These are phyloP conservation scores for Tapirus indicus DNA, from an alignment of 2,797 vertebrate genomes.

Conservation along the genomic window DNA sequence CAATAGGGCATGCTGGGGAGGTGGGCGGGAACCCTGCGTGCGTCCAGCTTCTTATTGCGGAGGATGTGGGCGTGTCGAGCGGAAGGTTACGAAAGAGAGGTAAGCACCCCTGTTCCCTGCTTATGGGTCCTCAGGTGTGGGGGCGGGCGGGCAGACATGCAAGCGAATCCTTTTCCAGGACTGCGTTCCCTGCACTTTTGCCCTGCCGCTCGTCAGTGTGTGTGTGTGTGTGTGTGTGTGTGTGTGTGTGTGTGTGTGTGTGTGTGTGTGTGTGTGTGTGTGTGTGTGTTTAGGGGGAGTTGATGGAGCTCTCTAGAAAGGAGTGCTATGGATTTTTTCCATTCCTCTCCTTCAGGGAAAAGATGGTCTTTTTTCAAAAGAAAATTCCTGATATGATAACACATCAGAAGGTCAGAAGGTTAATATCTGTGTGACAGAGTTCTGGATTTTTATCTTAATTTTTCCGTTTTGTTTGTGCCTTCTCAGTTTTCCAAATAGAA, in stretches of 20 bases:
- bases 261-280: too few species aligned
- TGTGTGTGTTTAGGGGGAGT: background rate
- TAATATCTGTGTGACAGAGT: background rate
- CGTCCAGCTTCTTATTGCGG: background rate
- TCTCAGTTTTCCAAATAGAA: background rate
- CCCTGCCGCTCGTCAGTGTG: background rate
- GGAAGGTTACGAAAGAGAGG: background rate
- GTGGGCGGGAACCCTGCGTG: background rate
- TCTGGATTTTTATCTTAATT: background rate
- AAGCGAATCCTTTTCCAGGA: background rate
- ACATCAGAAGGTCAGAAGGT: background rate
- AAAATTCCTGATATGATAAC: background rate
- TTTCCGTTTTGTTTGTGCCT: background rate
- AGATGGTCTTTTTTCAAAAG: background rate
- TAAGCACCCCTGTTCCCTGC: background rate
- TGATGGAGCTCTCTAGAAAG: background rate
- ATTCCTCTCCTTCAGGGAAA: background rate
- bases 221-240: background rate
- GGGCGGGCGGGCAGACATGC: background rate
- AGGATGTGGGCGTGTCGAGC: background rate
- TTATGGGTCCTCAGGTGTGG: background rate
- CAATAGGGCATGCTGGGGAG: background rate
- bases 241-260: background rate
- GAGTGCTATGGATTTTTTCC: background rate
- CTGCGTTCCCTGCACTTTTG: background rate